Base-by-base conservation (phyloP, 2,888 invertebrate species). In the Mimas tiliae region DNA sequence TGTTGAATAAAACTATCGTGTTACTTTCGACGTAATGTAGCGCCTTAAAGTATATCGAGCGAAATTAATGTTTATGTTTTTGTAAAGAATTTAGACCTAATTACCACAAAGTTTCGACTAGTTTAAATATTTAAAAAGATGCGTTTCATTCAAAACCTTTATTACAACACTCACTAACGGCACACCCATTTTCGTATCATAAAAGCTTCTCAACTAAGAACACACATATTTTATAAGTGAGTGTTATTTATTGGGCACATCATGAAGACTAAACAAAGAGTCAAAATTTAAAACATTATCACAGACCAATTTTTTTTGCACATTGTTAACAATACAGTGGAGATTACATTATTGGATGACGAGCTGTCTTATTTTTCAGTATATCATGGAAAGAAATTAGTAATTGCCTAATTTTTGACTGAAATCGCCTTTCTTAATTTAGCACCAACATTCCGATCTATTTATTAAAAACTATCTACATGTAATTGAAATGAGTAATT, bases 361-460 rank as follows among this genome's bases (percentile, higher is more conserved):
- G 12, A 38, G 16, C 12, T 42, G n/a, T 6, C 12, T 65, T 52
- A 66, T 62, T 52, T 68, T 71, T 58, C 38, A 6, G 19, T 42
- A 38, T 38, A 42, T 19, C 38, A 42, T 53, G 27, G 53, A 42
- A 58, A 65, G 71, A 72, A 77, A 74, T 77, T 84, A 82, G 77
- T 78, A 8, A 11, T 38, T 55, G 16, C 38, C 16, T 38, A 38
- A 38, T 38, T 80, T 85, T 86, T 86, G 87, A 88, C 87, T 87
- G 84, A 82, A 82, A 84, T 81, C 84, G 70, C 74, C 75, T 78
- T 80, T 82, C n/a, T 82, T 79, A 80, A 83, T 82, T 86, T 91
- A 92, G 91, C 91, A 92, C 92, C 92, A 91, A 91, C 88, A 87
- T 85, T 90, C 87, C 84, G 86, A 86, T 83, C 84, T 87, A 87